Evolutionary conservation across 2,113 vertebrate species (phyloP), one percentile per base, ranked within the genome.

Genomic region (Elgaria multicarinata): DNA sequence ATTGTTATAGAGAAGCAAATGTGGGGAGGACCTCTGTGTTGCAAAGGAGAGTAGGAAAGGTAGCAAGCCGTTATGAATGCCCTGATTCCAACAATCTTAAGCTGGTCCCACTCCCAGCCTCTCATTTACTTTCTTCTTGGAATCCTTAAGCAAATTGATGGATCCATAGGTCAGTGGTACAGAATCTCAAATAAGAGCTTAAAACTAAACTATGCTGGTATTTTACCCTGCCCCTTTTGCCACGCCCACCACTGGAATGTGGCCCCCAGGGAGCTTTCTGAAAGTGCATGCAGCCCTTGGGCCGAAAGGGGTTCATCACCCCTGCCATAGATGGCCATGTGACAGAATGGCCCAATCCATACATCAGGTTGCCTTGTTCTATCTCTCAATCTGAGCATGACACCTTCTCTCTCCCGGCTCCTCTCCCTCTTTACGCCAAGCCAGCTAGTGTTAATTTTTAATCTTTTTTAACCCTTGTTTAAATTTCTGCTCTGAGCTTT

Each of bases 401-500:
- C 4, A 6, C 13, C 39, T 72, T 53, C 18, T 20, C 53, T 14
- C 13, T 28, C 31, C 50, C 67, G 42, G 6, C 9, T 24, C 42
- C 12, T 2, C 12, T 18, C 44, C 76, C n/a, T 67, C 9, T 79
- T 53, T 53, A 28, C 83, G 24, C 64, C 26, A 77, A n/a, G 14
- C 55, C 44, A 89, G 5, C 55, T 55, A 69, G n/a, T 13, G 36
- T 89, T 78, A 78, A 84, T 78, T 14, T 36, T 77, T 84, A 77
- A 84, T 67, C 69, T 71, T 31, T 76, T 50, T 62, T 39, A 1
- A 46, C 31, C 10, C n/a, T 55, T 62, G 16, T 42, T 83, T 76
- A 76, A 87, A 76, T 83, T 58, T 83, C 78, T 83, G 44, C 62
- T n/a, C n/a, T 64, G 39, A 67, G n/a, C 74, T 67, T 76, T 20